phyloP scores from a whole-genome alignment of 2,888 invertebrate genomes.

The Zygaena filipendulae region DNA sequence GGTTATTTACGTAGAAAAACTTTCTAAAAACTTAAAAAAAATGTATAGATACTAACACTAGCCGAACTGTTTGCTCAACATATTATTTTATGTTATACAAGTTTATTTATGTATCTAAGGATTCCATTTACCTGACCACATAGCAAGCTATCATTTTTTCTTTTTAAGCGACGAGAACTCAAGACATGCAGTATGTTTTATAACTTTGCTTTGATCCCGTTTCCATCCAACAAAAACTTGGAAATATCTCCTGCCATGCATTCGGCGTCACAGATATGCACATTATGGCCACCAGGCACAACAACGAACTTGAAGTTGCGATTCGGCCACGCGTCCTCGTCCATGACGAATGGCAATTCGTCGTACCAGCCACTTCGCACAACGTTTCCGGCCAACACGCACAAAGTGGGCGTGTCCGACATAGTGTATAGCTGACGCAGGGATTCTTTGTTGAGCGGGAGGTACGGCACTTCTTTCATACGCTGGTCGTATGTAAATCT shows the following conservation, averaged over 20 bases:
- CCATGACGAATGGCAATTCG: slow-evolving; percentile 26
- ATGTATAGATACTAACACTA: too few species aligned
- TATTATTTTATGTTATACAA: too few species aligned
- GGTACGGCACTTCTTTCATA: slow-evolving; percentile 30
- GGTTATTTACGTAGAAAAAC: too few species aligned
- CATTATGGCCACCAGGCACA: slow-evolving; percentile 69
- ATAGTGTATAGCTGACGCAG: slow-evolving; percentile 28
- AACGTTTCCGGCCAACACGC: slow-evolving; percentile 26
- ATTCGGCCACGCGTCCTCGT: slow-evolving; percentile 33
- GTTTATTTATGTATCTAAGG: too few species aligned
- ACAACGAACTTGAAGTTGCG: slow-evolving; percentile 30
- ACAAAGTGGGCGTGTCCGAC: slow-evolving; percentile 28
- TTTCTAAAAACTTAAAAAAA: too few species aligned
- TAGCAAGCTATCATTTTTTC: too few species aligned
- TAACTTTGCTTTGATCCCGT: too few species aligned
- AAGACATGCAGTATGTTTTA: too few species aligned
- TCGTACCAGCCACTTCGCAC: slow-evolving; percentile 23
- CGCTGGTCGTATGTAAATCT: slow-evolving; percentile 40
- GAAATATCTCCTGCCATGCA: slow-evolving; percentile 48
- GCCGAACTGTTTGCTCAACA: too few species aligned
- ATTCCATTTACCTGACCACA: too few species aligned
- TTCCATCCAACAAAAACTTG: slow-evolving; percentile 29
- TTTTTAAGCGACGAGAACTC: too few species aligned
- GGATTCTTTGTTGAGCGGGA: slow-evolving; percentile 28
- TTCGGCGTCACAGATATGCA: slow-evolving; percentile 67